Percentiles rank a stretch among this genome's conserved stretches.
These are phyloP conservation scores for Geotrupes spiniger DNA, from an alignment of 2,888 invertebrate genomes.

Conservation along the genomic window DNA sequence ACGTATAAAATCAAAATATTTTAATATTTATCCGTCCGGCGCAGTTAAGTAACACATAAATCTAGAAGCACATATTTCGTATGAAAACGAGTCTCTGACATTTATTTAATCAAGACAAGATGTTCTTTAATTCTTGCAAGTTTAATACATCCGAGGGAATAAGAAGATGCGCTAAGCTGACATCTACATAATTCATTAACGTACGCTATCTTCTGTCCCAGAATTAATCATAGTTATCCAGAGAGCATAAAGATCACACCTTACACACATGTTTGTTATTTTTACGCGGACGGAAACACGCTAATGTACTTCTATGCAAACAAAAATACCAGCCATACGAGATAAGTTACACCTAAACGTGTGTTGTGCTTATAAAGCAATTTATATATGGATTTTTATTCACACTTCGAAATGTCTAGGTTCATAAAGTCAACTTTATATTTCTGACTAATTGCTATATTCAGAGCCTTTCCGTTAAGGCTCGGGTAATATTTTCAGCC, in stretches of 20 bases:
- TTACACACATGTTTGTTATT: conserved; percentile 43
- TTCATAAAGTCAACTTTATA: conserved; percentile 41
- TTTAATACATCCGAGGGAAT: conserved; percentile 25
- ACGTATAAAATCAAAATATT: conserved; percentile 14
- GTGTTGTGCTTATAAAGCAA: conserved; percentile 42
- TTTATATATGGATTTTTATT: conserved; percentile 38
- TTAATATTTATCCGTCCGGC: conserved; percentile 22
- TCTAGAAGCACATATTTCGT: conserved; percentile 24
- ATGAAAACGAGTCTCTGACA: conserved; percentile 27
- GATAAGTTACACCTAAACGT: conserved; percentile 46
- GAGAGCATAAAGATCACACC: conserved; percentile 43
- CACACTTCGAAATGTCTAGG: conserved; percentile 34
- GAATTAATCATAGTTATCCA: conserved; percentile 47
- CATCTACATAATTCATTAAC: conserved; percentile 45
- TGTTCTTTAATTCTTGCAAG: conserved; percentile 29
- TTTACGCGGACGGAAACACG: conserved; percentile 43
- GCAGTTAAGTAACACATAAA: conserved; percentile 27
- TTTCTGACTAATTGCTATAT: conserved; percentile 29
- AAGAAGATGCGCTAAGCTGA: conserved; percentile 36
- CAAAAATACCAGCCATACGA: conserved; percentile 42
- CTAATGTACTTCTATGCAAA: conserved; percentile 45
- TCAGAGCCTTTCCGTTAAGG: conserved; percentile 13
- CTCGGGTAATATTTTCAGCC: background rate
- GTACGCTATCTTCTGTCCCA: conserved; percentile 39
- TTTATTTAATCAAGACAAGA: conserved; percentile 34